Percentiles rank a stretch among this genome's conserved stretches.
Conservation (phyloP, 1,140 invertebrate species). For the Aporrectodea caliginosa region DNA sequence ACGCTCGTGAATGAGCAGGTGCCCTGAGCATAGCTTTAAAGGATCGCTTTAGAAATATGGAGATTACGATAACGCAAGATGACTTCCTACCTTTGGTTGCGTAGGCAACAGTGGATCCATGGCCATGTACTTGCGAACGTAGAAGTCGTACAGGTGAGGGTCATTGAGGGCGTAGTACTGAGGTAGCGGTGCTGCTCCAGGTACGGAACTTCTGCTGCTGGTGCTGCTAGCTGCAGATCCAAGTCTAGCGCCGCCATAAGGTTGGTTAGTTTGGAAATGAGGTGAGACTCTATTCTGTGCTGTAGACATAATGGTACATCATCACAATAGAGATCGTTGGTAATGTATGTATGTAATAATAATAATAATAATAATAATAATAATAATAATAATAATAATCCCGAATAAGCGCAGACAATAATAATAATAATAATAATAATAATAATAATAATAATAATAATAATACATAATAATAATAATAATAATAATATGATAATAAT, state of each 20-base stretch:
- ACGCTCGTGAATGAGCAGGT: neutral
- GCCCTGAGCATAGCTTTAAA: neutral
- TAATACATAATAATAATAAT: no score
- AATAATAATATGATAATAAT: no score
- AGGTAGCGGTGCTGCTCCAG: constrained; percentile 35
- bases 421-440: no score
- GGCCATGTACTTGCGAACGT: constrained; percentile 47
- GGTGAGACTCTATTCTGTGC: neutral
- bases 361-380: no score
- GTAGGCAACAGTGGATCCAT: constrained; percentile 27
- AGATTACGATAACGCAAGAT: constrained; percentile 1
- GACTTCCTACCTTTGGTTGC: constrained; percentile 8
- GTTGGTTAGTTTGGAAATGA: neutral
- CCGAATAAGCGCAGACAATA: no score
- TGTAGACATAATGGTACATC: no score
- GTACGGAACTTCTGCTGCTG: neutral
- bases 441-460: no score
- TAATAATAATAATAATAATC: no score
- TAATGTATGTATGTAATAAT: no score
- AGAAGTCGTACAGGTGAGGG: constrained; percentile 53
- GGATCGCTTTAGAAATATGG: constrained; percentile 26
- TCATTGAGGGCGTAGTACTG: constrained; percentile 52
- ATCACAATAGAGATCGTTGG: no score
- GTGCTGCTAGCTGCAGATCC: neutral
- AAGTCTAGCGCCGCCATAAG: neutral